Conservation (phyloP, 1,140 invertebrate species). For the Sitobion miscanthi region DNA sequence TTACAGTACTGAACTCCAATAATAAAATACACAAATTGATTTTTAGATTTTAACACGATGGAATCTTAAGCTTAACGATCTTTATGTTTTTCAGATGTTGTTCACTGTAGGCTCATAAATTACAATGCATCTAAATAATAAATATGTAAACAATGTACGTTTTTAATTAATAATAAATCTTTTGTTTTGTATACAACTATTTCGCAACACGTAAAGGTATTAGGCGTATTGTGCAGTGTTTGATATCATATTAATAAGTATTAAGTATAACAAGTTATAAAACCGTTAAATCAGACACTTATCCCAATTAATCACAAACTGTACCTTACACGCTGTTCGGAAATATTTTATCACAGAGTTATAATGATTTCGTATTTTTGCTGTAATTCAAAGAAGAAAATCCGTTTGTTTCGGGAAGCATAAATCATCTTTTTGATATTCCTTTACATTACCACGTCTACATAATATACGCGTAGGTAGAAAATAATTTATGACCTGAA, state of each 20-base stretch:
- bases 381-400: neutral
- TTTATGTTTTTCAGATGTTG: too few relatives aligned
- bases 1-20: too few relatives aligned
- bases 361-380: neutral
- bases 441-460: neutral
- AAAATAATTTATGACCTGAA: neutral
- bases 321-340: neutral
- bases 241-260: neutral
- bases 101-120: neutral
- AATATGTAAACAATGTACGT: neutral
- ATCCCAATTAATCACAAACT: neutral
- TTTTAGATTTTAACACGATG: too few relatives aligned
- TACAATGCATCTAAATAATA: neutral
- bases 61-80: too few relatives aligned
- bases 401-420: neutral
- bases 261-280: neutral
- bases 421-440: neutral
- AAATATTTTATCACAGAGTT: neutral
- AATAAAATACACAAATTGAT: too few relatives aligned
- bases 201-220: neutral
- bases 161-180: neutral
- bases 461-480: neutral
- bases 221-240: neutral
- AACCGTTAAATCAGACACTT: neutral
- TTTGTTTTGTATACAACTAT: neutral